phyloP scores from a whole-genome alignment of 2,113 vertebrate species.

The Nibea coibor region DNA sequence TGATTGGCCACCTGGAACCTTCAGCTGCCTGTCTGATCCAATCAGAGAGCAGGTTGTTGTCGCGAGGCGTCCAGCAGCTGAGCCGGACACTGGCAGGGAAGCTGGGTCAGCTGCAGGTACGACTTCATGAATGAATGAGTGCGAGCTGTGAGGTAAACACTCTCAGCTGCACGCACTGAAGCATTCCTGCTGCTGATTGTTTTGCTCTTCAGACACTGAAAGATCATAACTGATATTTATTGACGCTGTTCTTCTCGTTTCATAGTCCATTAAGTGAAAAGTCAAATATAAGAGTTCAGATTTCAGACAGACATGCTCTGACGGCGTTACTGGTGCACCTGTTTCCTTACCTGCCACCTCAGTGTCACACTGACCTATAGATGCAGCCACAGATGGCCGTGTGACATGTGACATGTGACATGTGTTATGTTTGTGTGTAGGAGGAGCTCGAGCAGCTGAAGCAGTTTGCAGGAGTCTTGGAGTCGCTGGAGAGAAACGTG shows the following conservation, averaged over 20 bases:
- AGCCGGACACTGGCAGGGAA: conserved; percentile 80
- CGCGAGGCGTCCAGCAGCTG: conserved; percentile 83
- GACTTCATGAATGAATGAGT: background rate
- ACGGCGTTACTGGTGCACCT: background rate
- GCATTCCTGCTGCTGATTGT: background rate
- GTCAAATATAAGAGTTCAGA: background rate
- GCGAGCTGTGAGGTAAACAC: background rate
- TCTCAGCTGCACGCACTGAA: background rate
- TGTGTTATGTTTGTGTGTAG: conserved; percentile 57
- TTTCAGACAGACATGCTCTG: background rate
- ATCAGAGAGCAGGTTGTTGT: conserved; percentile 80
- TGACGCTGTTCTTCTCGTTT: background rate
- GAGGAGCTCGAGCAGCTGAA: conserved; percentile 82
- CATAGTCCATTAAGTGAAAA: too few species aligned
- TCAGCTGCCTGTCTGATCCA: conserved; percentile 72
- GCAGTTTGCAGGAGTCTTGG: conserved; percentile 82
- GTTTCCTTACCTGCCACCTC: background rate
- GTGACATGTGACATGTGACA: background rate
- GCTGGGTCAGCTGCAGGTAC: conserved; percentile 86
- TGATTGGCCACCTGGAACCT: conserved; percentile 77
- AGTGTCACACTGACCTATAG: conserved; percentile 50
- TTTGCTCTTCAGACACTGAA: background rate
- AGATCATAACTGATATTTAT: background rate
- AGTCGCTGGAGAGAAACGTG: conserved; percentile 83
- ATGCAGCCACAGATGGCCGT: background rate